These are phyloP conservation scores for Apamea crenata DNA, from an alignment of 2,888 invertebrate species.

Conservation along the genomic window DNA sequence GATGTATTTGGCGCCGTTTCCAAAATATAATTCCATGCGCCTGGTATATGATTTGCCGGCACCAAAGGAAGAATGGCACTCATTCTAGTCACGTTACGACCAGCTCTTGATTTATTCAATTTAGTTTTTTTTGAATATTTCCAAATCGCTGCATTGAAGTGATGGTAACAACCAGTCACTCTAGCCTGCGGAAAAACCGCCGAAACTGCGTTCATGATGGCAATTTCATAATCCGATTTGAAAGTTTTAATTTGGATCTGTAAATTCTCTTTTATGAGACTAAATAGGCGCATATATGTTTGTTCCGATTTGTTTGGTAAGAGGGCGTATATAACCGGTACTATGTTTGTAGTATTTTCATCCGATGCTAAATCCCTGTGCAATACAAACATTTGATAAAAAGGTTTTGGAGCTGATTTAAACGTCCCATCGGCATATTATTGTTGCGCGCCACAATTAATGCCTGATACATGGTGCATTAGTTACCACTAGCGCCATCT, in stretches of 20 bases:
- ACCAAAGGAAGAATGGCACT: slow-evolving; percentile 40
- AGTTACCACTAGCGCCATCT: too few relatives aligned
- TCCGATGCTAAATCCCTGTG: slow-evolving; percentile 38
- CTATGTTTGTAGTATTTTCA: slow-evolving; percentile 38
- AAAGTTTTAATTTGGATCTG: slow-evolving; percentile 35
- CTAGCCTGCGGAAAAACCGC: slow-evolving; percentile 38
- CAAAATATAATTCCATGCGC: slow-evolving; percentile 40
- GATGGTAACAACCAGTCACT: slow-evolving; percentile 45
- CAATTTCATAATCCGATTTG: slow-evolving; percentile 49
- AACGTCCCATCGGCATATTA: slow-evolving; percentile 43
- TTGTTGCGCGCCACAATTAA: too few relatives aligned
- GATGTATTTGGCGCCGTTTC: slow-evolving; percentile 24
- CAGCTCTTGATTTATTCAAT: slow-evolving; percentile 34
- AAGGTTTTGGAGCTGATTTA: slow-evolving; percentile 40
- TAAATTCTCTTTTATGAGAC: slow-evolving; percentile 38
- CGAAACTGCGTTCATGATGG: slow-evolving; percentile 36
- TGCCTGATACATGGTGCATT: too few relatives aligned
- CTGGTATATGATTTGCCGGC: slow-evolving; percentile 44
- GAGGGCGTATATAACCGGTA: slow-evolving; percentile 43
- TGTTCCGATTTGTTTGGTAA: slow-evolving; percentile 41
- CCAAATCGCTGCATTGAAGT: slow-evolving; percentile 47
- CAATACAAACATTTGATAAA: slow-evolving; percentile 43
- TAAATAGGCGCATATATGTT: slow-evolving; percentile 40
- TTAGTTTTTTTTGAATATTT: slow-evolving; percentile 30
- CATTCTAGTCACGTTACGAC: slow-evolving; percentile 37